Base-by-base conservation (phyloP, 2,888 invertebrate genomes). In the Notocelia uddmanniana region DNA sequence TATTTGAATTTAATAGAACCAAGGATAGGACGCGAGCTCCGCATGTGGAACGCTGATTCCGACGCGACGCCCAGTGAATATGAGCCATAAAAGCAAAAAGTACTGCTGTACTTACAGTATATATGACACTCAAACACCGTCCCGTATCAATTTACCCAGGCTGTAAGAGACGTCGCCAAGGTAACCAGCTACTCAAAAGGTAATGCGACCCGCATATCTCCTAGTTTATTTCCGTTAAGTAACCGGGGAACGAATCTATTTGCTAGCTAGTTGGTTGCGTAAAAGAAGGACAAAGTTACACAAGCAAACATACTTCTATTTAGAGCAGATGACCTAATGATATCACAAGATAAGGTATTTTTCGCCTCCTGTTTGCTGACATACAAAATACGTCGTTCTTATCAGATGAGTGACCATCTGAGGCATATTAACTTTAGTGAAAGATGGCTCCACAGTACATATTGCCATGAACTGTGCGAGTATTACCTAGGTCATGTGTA, bases 331-430 rank as follows among this genome's bases (percentile, higher is more conserved):
- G 63, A 63, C 19, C 34, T 52, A 63, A 63, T 52, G 15, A 18
- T 63, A 26, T 48, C 63, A 52, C 31, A 19, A 52, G 52, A 63
- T 34, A 31, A 63, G 15, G 15, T 60, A 18, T 60, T 60, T 60
- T 21, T 26, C 45, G 18, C n/a, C 34, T 10, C 9, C 9, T 11
- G 23, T 52, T n/a, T n/a, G 19, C 50, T 63, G 21, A 31, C 50
- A 34, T 18, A 19, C 34, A 52, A 34, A 19, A 21, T 37, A 23
- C n/a, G 23, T 26, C 11, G n/a, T 26, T 50, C 19, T 50, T 63
- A 63, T 63, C 63, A 52, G 34, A 50, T 19, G 3, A 63, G 34
- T 52, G 63, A 34, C 63, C 50, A 6, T 34, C 55, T 31, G 18
- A 34, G 10, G 31, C 23, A 50, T 31, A 23, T 21, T 18, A 19